Percentiles rank a stretch among this genome's conserved stretches.
Evolutionary conservation across 92 coral and sea anemone species (phyloP).

Genomic region (Paramuricea clavata): DNA sequence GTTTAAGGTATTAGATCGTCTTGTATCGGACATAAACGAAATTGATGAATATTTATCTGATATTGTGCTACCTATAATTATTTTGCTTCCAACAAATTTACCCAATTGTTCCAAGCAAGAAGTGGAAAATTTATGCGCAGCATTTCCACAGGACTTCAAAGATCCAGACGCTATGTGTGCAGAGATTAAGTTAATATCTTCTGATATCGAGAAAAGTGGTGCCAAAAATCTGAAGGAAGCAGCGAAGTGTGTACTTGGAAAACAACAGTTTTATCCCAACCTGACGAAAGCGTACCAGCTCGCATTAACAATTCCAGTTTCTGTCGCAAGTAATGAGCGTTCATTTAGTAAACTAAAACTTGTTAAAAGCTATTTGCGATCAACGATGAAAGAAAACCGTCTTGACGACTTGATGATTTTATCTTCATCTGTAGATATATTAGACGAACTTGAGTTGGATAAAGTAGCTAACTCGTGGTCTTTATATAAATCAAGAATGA

Average conservation of each 20-base stretch:
- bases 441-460: slow-evolving; percentile 8
- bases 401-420: slow-evolving; percentile 19
- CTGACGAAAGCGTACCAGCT: slow-evolving; percentile 19
- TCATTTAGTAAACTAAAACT: not conserved
- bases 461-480: too few relatives aligned
- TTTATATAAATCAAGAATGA: too few relatives aligned
- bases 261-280: slow-evolving; percentile 7
- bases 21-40: not conserved
- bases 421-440: not conserved
- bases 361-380: not conserved
- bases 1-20: not conserved
- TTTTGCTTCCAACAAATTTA: not conserved
- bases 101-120: not conserved
- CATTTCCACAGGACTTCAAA: not conserved
- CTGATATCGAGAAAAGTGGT: slow-evolving; percentile 9
- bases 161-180: not conserved
- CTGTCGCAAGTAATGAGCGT: slow-evolving; percentile 20
- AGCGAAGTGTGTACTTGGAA: slow-evolving; percentile 9
- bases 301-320: slow-evolving; percentile 12
- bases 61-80: not conserved
- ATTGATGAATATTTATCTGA: not conserved
- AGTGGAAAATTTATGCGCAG: too few relatives aligned
- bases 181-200: not conserved
- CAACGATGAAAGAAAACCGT: slow-evolving; percentile 25
- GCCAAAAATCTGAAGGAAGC: slow-evolving; percentile 14